Conservation (phyloP, 2,113 vertebrate species). For the Rafetus swinhoei region DNA sequence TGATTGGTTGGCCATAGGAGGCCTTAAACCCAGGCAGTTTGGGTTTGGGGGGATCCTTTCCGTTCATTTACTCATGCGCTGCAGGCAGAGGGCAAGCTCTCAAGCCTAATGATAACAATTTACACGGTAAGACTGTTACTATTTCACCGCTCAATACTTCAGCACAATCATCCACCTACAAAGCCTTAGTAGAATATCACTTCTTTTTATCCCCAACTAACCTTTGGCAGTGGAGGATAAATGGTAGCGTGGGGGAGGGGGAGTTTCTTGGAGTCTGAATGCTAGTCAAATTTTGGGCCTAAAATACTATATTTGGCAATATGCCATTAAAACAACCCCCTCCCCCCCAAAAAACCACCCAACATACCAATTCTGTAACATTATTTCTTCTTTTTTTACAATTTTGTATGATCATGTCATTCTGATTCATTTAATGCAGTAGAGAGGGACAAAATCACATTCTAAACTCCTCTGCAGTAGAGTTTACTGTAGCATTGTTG, state of each 20-base stretch:
- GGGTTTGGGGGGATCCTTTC: neutral
- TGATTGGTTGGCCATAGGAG: neutral
- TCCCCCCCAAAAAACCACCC: slow-evolving; percentile 58
- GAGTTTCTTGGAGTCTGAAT: slow-evolving; percentile 22
- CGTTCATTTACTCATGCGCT: neutral
- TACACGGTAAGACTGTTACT: neutral
- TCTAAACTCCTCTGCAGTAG: slow-evolving; percentile 47
- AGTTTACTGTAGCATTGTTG: slow-evolving; percentile 60
- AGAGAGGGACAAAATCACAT: slow-evolving; percentile 48
- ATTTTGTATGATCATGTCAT: slow-evolving; percentile 63
- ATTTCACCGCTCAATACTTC: neutral
- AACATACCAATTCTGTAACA: slow-evolving; percentile 58
- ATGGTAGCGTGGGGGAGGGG: neutral
- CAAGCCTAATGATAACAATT: neutral
- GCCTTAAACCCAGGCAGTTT: neutral
- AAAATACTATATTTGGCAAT: slow-evolving; percentile 36
- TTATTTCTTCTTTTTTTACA: slow-evolving; percentile 60
- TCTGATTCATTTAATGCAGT: slow-evolving; percentile 65
- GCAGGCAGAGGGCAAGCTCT: neutral
- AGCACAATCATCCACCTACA: slow-evolving; percentile 13
- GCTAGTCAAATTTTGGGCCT: slow-evolving; percentile 3
- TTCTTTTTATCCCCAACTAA: neutral
- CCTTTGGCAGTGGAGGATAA: neutral
- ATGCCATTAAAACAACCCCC: slow-evolving; percentile 46
- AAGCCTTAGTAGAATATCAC: slow-evolving; percentile 6